Conservation (phyloP, 2,888 invertebrate genomes). For the Drosophila anomelani region DNA sequence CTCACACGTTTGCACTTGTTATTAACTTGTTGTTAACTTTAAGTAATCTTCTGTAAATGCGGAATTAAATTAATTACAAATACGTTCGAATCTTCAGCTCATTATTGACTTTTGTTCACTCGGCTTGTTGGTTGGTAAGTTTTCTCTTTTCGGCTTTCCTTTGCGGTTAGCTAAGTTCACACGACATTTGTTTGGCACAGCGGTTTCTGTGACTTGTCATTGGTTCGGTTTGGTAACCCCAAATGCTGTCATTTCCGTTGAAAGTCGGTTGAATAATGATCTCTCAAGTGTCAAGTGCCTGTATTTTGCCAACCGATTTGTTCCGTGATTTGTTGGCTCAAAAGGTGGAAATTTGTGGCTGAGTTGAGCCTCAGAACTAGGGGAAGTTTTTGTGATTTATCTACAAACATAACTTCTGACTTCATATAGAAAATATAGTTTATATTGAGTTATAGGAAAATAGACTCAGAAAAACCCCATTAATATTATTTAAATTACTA, state of each 20-base stretch:
- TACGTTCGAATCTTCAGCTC: slow-evolving; percentile 4
- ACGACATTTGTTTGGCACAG: slow-evolving; percentile 59
- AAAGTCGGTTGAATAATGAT: slow-evolving; percentile 61
- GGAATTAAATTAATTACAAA: slow-evolving; percentile 35
- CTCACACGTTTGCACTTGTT: slow-evolving; percentile 72
- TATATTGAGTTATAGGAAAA: neutral
- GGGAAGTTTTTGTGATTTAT: slow-evolving; percentile 7
- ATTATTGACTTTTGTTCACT: slow-evolving; percentile 36
- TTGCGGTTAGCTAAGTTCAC: slow-evolving; percentile 53
- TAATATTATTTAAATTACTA: neutral
- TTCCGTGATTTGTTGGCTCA: slow-evolving; percentile 25
- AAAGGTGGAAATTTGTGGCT: slow-evolving; percentile 9
- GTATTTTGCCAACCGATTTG: slow-evolving; percentile 24
- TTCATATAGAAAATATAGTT: neutral
- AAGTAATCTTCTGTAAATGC: slow-evolving; percentile 47
- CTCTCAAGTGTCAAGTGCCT: slow-evolving; percentile 34
- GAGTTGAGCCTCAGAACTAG: neutral
- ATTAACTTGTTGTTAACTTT: slow-evolving; percentile 47
- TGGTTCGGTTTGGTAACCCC: slow-evolving; percentile 52
- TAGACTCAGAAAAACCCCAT: neutral
- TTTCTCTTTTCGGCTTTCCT: slow-evolving; percentile 28
- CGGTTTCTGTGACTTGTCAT: slow-evolving; percentile 48
- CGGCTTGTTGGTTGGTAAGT: slow-evolving; percentile 25
- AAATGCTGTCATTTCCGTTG: slow-evolving; percentile 69
- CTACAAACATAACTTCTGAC: neutral